Conservation (phyloP, 2,797 vertebrate genomes). For the Platalea minor region DNA sequence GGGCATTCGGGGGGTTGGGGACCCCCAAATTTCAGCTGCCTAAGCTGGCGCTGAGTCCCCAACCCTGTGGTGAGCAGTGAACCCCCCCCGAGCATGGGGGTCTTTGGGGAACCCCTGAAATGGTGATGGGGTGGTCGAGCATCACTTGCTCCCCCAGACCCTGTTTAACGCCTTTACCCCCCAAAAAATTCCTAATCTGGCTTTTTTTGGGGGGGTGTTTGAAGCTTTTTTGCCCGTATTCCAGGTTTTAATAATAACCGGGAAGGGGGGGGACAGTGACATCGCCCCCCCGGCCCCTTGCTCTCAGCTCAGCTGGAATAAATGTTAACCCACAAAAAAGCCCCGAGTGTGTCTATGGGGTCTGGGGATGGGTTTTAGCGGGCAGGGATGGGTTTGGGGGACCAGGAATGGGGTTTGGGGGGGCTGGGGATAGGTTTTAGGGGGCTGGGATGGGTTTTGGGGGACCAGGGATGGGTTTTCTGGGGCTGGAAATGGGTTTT, state of each 20-base stretch:
- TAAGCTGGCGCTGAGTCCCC: constrained; percentile 81
- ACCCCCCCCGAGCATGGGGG: neutral
- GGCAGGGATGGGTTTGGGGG: neutral
- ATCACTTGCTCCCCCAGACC: neutral
- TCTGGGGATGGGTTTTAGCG: no score
- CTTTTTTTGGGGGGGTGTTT: rapidly evolving
- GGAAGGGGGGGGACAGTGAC: no score
- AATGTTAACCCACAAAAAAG: neutral
- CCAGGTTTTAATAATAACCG: neutral
- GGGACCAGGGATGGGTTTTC: neutral
- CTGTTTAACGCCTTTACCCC: neutral
- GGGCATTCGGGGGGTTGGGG: neutral
- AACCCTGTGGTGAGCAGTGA: constrained; percentile 62
- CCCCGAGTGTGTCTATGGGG: neutral
- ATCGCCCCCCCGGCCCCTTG: neutral
- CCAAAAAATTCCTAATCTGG: neutral
- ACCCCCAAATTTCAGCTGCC: constrained; percentile 78
- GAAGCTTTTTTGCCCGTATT: neutral
- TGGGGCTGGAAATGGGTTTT: no score
- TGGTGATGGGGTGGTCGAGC: neutral
- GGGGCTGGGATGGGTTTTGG: neutral
- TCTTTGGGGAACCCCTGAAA: neutral
- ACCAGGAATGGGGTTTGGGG: neutral
- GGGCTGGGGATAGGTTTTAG: neutral
- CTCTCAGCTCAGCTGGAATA: neutral